Conservation (phyloP, 1,140 invertebrate genomes). For the Drosophila setifemur region DNA sequence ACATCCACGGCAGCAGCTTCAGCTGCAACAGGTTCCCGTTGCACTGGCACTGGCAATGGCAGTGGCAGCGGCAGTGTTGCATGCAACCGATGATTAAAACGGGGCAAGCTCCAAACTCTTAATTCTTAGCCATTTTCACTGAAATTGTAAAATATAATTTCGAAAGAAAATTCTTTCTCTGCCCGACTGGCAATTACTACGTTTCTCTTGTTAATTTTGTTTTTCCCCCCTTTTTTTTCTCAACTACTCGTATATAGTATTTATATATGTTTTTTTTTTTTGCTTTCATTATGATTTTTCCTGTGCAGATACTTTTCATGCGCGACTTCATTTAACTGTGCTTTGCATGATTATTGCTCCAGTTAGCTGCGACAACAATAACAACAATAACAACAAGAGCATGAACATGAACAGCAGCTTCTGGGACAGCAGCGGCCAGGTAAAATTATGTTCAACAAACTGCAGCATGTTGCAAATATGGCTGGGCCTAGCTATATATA, state of each 20-base stretch:
- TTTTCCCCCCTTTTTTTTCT: slow-evolving; percentile 27
- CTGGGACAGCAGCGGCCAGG: slow-evolving; percentile 34
- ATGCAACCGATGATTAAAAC: slow-evolving; percentile 77
- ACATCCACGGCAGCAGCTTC: slow-evolving; percentile 6
- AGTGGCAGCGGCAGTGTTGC: too few species aligned
- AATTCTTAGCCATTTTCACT: slow-evolving; percentile 73
- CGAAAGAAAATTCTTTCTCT: slow-evolving; percentile 61
- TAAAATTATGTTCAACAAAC: slow-evolving; percentile 52
- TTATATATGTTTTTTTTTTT: slow-evolving; percentile 17
- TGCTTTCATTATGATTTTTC: slow-evolving; percentile 34
- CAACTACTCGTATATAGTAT: not conserved
- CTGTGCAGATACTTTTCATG: slow-evolving; percentile 58
- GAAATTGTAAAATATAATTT: slow-evolving; percentile 74
- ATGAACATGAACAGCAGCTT: slow-evolving; percentile 30
- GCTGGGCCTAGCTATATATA: slow-evolving; percentile 8
- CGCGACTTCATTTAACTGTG: slow-evolving; percentile 74
- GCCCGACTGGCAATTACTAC: slow-evolving; percentile 52
- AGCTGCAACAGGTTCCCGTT: slow-evolving; percentile 54
- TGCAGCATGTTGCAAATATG: slow-evolving; percentile 36
- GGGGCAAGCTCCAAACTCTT: slow-evolving; percentile 59
- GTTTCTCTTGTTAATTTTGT: slow-evolving; percentile 55
- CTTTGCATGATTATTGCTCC: slow-evolving; percentile 76
- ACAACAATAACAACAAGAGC: slow-evolving; percentile 20
- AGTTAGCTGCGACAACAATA: slow-evolving; percentile 56
- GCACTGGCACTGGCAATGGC: too few species aligned